phyloP scores from a whole-genome alignment of 2,888 invertebrate genomes.

The Noctua janthe region DNA sequence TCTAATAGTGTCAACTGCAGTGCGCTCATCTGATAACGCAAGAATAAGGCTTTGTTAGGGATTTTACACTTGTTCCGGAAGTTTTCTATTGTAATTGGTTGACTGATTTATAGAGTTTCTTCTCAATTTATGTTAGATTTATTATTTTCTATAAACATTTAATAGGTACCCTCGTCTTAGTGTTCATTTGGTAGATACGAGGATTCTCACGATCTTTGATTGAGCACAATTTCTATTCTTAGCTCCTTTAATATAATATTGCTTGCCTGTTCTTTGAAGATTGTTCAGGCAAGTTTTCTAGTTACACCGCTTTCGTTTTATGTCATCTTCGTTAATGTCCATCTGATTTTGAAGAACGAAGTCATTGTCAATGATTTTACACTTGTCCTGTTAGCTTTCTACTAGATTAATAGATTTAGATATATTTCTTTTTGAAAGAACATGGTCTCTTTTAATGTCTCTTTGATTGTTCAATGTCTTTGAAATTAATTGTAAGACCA shows the following conservation, averaged over 20 bases:
- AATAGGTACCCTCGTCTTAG: background rate
- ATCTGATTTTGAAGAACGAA: slow-evolving; percentile 16
- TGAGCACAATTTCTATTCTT: background rate
- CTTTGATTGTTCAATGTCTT: slow-evolving; percentile 29
- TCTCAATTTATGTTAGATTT: background rate
- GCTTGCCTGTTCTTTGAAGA: background rate
- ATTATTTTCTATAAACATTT: background rate
- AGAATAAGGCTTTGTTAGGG: slow-evolving; percentile 38
- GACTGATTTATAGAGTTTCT: slow-evolving; percentile 11
- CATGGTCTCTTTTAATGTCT: background rate
- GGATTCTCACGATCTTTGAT: background rate
- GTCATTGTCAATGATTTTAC: slow-evolving; percentile 22
- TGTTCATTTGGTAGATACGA: background rate
- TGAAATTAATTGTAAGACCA: background rate
- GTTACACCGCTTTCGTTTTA: slow-evolving; percentile 4
- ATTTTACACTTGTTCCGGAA: slow-evolving; percentile 5
- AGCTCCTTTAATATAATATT: background rate
- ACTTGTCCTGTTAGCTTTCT: slow-evolving; percentile 36
- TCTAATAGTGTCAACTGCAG: slow-evolving; percentile 54
- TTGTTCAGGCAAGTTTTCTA: background rate
- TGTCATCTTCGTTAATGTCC: background rate
- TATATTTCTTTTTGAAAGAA: slow-evolving; percentile 21
- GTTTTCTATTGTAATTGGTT: slow-evolving; percentile 10
- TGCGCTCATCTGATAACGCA: slow-evolving; percentile 55
- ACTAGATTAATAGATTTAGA: slow-evolving; percentile 21